Conservation (phyloP, 1,140 invertebrate genomes). For the honey bee (Apis mellifera) region Amel_HAv3.1 CM009936.2:8469501-8470000, state of each 20-base stretch:
- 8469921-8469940: conserved; percentile 5
- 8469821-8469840: conserved; percentile 5
- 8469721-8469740: not conserved
- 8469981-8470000: not conserved
- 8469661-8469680: not conserved
- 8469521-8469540: not conserved
- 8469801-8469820: conserved; percentile 17
- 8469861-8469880: conserved; percentile 10
- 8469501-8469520: not conserved
- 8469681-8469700: no score
- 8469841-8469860: not conserved
- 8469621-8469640: not conserved
- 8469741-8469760: not conserved
- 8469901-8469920: conserved; percentile 47
- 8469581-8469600: not conserved
- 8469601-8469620: not conserved
- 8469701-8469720: not conserved
- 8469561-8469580: not conserved
- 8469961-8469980: conserved; percentile 41
- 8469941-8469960: conserved; percentile 14
- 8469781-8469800: conserved; percentile 29
- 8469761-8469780: not conserved
- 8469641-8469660: not conserved
- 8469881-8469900: conserved; percentile 42
- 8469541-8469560: not conserved